Percentiles rank a stretch among this genome's conserved stretches.
These are phyloP conservation scores for Pampus argenteus DNA, from an alignment of 2,797 vertebrate genomes.

Conservation along the genomic window DNA sequence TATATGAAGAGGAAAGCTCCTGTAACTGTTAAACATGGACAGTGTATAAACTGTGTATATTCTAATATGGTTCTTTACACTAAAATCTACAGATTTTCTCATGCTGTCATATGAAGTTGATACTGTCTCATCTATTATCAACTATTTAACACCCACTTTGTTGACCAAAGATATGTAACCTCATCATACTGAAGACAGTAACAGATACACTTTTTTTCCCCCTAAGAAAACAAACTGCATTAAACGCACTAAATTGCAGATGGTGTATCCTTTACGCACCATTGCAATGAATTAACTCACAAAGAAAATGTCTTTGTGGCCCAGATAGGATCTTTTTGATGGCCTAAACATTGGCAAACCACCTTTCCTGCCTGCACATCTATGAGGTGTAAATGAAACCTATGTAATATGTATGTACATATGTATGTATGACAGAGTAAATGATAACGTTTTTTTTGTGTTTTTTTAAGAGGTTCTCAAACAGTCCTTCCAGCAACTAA, in stretches of 20 bases:
- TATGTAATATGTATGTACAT: constrained; percentile 63
- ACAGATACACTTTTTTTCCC: constrained; percentile 5
- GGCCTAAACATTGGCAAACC: constrained; percentile 2
- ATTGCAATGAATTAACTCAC: background rate
- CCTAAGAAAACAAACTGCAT: constrained; percentile 10
- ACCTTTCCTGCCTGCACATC: background rate
- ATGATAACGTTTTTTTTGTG: constrained; percentile 39
- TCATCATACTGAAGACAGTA: constrained; percentile 31
- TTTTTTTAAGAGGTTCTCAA: constrained; percentile 37
- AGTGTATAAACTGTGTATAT: constrained; percentile 48
- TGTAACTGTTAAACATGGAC: constrained; percentile 41
- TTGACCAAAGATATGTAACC: constrained; percentile 66
- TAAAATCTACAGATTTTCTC: constrained; percentile 50
- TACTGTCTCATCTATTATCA: constrained; percentile 44
- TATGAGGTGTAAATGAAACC: constrained; percentile 36
- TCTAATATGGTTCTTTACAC: constrained; percentile 40
- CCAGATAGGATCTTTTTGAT: constrained; percentile 14
- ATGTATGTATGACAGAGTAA: constrained; percentile 59
- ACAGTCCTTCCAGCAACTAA: constrained; percentile 45
- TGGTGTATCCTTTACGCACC: background rate
- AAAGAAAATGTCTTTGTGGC: background rate
- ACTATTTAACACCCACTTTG: constrained; percentile 47
- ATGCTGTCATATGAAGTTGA: constrained; percentile 48
- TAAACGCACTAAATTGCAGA: constrained; percentile 7
- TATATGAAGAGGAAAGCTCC: constrained; percentile 41